These are phyloP conservation scores for Plectropomus leopardus DNA, from an alignment of 2,113 vertebrate genomes.

Conservation along the genomic window DNA sequence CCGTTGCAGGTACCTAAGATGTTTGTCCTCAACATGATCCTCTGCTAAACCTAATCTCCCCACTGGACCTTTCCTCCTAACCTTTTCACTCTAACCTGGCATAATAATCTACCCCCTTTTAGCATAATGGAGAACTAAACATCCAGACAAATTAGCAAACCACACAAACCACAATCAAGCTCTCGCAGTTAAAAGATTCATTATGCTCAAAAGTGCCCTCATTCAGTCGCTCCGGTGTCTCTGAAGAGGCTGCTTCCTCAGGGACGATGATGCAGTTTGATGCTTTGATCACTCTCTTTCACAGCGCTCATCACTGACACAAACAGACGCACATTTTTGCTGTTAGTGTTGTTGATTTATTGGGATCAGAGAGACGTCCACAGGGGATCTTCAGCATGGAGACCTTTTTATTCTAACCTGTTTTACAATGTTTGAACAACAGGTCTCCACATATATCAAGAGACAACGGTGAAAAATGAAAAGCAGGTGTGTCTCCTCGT, in stretches of 20 bases:
- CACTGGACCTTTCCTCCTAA: constrained; percentile 33
- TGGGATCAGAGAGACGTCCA: constrained; percentile 47
- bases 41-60: constrained; percentile 54
- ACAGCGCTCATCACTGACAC: constrained; percentile 15
- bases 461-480: constrained; percentile 37
- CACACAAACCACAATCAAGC: constrained; percentile 22
- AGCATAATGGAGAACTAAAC: constrained; percentile 16
- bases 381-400: constrained; percentile 32
- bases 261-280: background rate
- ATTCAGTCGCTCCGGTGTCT: constrained; percentile 52
- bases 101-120: constrained; percentile 17
- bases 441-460: constrained; percentile 42
- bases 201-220: constrained; percentile 36
- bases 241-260: constrained; percentile 19
- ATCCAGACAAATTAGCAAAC: constrained; percentile 48
- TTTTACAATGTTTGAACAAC: constrained; percentile 46
- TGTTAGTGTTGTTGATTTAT: constrained; percentile 53
- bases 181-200: constrained; percentile 46
- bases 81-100: constrained; percentile 26
- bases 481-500: constrained; percentile 53
- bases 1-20: constrained; percentile 31
- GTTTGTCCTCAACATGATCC: constrained; percentile 71
- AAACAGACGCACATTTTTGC: constrained; percentile 40
- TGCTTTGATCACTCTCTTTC: constrained; percentile 38
- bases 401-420: constrained; percentile 47